Percentiles rank a stretch among this genome's conserved stretches.
Evolutionary conservation across 2,113 vertebrate genomes (phyloP).

Genomic region (Calcarius ornatus): DNA sequence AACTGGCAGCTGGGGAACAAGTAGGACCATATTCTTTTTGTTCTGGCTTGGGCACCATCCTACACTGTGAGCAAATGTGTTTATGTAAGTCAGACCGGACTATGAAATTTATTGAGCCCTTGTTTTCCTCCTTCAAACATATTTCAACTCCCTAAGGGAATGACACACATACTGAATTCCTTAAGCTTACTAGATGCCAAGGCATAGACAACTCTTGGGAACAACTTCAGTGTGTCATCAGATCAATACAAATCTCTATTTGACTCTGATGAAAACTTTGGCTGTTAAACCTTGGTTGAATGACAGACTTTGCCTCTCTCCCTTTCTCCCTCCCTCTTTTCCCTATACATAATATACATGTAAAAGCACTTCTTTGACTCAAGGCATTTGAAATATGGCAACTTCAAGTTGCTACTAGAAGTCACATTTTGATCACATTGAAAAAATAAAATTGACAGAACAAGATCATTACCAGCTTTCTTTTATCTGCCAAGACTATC

Average conservation of each 20-base stretch:
- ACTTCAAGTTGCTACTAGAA: neutral
- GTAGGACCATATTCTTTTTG: neutral
- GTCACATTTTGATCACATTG: neutral
- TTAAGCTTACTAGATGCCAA: neutral
- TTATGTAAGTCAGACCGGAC: neutral
- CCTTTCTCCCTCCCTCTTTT: neutral
- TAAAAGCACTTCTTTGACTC: neutral
- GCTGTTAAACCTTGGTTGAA: neutral
- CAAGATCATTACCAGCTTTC: neutral
- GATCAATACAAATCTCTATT: neutral
- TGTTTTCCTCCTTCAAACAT: neutral
- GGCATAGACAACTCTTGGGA: neutral
- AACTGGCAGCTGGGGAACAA: accelerated
- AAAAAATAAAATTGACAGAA: neutral
- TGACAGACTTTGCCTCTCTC: neutral
- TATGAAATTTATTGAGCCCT: neutral
- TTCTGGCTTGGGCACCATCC: neutral
- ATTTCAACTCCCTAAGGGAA: neutral
- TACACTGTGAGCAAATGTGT: accelerated
- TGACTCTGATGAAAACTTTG: neutral
- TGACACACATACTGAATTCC: neutral
- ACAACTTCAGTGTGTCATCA: neutral
- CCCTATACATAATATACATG: neutral
- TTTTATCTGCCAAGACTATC: neutral
- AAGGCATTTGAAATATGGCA: neutral